A percentile compares a stretch with the other conserved stretches of the same genome.
Evolutionary conservation across 2,888 invertebrate genomes (phyloP).

Genomic region (Dynastes maya): DNA sequence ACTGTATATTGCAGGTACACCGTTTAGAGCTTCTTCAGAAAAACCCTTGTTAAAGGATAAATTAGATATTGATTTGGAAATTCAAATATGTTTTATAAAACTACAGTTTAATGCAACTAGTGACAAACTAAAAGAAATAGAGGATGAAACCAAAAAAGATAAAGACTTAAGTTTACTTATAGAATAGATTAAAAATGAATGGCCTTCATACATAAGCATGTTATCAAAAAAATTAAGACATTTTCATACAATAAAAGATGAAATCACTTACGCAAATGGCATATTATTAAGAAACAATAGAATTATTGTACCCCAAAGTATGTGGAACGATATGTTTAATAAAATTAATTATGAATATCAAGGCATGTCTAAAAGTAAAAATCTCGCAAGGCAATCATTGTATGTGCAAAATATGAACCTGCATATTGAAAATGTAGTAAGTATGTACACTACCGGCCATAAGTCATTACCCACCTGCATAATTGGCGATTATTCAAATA

Average conservation of each 20-base stretch:
- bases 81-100: not conserved
- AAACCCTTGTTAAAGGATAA: not conserved
- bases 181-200: not conserved
- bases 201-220: not conserved
- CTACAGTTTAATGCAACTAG: not conserved
- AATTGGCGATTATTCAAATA: too few relatives aligned
- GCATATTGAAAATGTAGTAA: not conserved
- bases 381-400: not conserved
- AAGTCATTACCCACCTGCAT: too few relatives aligned
- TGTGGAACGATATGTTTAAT: not conserved
- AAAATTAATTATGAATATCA: not conserved
- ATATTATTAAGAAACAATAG: not conserved
- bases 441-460: too few relatives aligned
- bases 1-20: constrained; percentile 29
- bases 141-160: not conserved
- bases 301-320: not conserved
- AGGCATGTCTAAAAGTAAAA: not conserved
- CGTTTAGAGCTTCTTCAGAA: constrained; percentile 6
- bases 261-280: constrained; percentile 7
- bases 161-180: constrained; percentile 8
- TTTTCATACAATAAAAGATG: not conserved
- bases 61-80: not conserved
- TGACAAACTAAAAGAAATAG: constrained; percentile 5
- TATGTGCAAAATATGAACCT: not conserved
- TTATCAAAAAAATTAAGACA: constrained; percentile 4